Evolutionary conservation across 2,797 vertebrate genomes (phyloP).

Genomic region (Anableps anableps): DNA sequence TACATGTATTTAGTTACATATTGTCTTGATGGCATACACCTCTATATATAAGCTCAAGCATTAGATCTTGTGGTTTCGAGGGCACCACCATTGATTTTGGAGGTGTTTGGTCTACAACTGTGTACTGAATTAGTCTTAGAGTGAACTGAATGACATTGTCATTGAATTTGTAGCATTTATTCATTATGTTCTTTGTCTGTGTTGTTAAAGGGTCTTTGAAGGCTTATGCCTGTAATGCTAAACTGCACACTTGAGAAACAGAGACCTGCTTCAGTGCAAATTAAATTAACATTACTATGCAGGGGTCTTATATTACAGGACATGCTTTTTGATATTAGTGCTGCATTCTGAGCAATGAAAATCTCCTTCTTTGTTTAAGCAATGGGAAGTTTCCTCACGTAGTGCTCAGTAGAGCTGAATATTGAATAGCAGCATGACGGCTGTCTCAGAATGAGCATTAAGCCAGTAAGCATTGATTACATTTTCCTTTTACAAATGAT

Average conservation of each 20-base stretch:
- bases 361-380: constrained; percentile 55
- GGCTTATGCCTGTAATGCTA: constrained; percentile 12
- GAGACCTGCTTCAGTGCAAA: constrained; percentile 36
- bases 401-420: constrained; percentile 61
- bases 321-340: constrained; percentile 48
- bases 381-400: constrained; percentile 60
- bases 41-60: neutral
- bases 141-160: constrained; percentile 8
- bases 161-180: constrained; percentile 4
- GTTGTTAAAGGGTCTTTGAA: constrained; percentile 17
- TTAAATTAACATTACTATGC: constrained; percentile 57
- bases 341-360: constrained; percentile 56
- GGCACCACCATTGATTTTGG: constrained; percentile 58
- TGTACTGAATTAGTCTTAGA: constrained; percentile 46
- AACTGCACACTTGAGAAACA: constrained; percentile 21
- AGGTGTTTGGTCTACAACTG: constrained; percentile 56
- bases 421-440: constrained; percentile 39
- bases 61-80: constrained; percentile 62
- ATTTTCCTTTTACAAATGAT: constrained; percentile 49
- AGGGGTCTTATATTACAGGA: constrained; percentile 39
- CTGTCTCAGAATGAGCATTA: constrained; percentile 42
- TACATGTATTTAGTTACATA: neutral
- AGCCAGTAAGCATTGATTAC: constrained; percentile 56
- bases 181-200: constrained; percentile 16
- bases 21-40: neutral